Base-by-base conservation (phyloP, 2,113 vertebrate genomes). In the Paracanthobrama guichenoti region DNA sequence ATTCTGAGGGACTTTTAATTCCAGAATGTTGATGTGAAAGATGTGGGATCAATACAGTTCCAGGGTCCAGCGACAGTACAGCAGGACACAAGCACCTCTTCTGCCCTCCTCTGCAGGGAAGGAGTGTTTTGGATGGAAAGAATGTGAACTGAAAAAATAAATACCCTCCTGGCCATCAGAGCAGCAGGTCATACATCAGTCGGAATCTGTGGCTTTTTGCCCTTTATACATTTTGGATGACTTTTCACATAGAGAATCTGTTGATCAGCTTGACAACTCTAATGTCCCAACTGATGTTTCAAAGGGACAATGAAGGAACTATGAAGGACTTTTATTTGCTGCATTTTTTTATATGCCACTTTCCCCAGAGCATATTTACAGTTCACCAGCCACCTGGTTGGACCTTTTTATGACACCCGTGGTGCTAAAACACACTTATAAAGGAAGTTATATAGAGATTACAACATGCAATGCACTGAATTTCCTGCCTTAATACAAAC, bases 91-190 rank as follows among this genome's bases (percentile, higher is more conserved):
- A 72, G 66, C 26, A n/a, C 31, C 83, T 79, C 62, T 84, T 50
- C 28, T 76, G 26, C 44, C 26, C 44, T 57, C 83, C 76, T 71
- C 83, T 60, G 62, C 48, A 31, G 83, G 83, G 83, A 84, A 84
- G 24, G 60, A 55, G 64, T 67, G 74, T 79, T 77, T 79, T 77
- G 77, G 50, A 84, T 84, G 83, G 83, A 84, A 84, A 79, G 83
- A 84, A 84, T 84, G 24, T 72, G 75, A 79, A 57, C 48, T 20
- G 48, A 18, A 69, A 57, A 59, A 84, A 79, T 31, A 84, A 84
- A 84, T 71, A 84, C 18, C 60, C 74, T 44, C 75, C 60, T 67
- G 74, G 83, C 83, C 83, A 79, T 48, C 48, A 31, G 75, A 79
- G 83, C 83, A 14, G 75, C 35, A 8, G 79, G 62, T 81, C 79